Evolutionary conservation across 2,113 vertebrate species (phyloP).

Genomic region (Monarcha castaneiventris): DNA sequence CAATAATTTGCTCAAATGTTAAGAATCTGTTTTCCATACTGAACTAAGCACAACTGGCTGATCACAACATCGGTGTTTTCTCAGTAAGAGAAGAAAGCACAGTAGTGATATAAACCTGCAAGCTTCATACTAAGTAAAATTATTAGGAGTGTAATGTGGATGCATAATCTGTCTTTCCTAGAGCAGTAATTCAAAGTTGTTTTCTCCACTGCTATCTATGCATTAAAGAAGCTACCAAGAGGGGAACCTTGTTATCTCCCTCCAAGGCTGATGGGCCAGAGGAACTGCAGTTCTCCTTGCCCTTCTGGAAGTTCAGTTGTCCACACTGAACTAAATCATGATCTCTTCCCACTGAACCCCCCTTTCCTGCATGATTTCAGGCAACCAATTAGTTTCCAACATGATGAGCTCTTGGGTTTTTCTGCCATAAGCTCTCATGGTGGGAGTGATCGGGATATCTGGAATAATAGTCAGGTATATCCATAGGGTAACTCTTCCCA

Average conservation of each 20-base stretch:
- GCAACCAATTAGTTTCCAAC: background rate
- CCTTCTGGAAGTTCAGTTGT: background rate
- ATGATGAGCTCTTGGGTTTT: background rate
- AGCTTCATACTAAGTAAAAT: background rate
- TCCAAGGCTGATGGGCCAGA: background rate
- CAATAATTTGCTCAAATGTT: background rate
- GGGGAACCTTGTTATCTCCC: background rate
- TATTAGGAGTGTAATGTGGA: background rate
- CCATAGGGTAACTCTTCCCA: background rate
- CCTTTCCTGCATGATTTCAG: background rate
- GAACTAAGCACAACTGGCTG: background rate
- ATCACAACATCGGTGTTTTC: background rate
- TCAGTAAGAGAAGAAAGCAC: background rate
- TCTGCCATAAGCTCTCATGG: background rate
- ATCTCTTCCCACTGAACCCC: rapidly evolving
- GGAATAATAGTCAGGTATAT: rapidly evolving
- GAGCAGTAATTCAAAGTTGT: background rate
- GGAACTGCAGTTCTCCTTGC: background rate
- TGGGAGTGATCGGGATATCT: background rate
- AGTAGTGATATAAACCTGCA: background rate
- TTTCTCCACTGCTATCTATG: background rate
- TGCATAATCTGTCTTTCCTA: background rate
- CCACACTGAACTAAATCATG: background rate
- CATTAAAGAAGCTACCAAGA: background rate
- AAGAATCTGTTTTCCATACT: background rate